A percentile compares a stretch with the other conserved stretches of the same genome.
These are phyloP conservation scores for Phyllostomus discolor DNA, from an alignment of 2,113 vertebrate genomes.

Conservation along the genomic window DNA sequence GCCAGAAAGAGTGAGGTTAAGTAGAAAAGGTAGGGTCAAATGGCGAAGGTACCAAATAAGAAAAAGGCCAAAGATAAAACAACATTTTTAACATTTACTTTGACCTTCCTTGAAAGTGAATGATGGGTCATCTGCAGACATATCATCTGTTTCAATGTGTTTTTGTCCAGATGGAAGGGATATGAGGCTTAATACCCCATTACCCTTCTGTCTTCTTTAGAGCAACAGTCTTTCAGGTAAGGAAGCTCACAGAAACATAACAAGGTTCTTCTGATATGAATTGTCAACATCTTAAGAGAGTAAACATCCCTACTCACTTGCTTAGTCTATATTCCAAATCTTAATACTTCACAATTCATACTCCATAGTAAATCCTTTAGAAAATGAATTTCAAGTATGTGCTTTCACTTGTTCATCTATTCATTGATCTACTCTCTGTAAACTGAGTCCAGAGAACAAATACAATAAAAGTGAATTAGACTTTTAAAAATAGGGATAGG, in stretches of 20 bases:
- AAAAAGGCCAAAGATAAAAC: background rate
- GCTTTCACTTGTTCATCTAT: background rate
- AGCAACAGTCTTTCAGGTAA: background rate
- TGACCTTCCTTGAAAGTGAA: background rate
- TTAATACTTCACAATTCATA: background rate
- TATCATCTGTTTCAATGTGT: background rate
- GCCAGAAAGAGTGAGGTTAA: background rate
- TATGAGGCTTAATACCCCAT: background rate
- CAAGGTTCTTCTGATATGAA: background rate
- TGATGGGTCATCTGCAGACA: background rate
- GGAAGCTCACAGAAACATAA: background rate
- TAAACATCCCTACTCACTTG: background rate
- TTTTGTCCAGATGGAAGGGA: background rate
- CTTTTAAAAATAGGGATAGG: background rate
- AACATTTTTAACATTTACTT: background rate
- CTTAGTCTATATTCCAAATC: background rate
- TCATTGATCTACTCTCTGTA: background rate
- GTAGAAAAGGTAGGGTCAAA: background rate
- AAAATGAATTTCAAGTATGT: background rate
- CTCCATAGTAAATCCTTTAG: background rate
- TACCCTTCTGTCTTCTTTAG: background rate
- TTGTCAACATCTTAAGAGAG: background rate
- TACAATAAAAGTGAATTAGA: background rate
- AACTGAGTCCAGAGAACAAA: background rate
- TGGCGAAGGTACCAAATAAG: background rate